These are phyloP conservation scores for Parazoanthus atlanticus DNA, from an alignment of 92 coral and sea anemone genomes.

Conservation along the genomic window DNA sequence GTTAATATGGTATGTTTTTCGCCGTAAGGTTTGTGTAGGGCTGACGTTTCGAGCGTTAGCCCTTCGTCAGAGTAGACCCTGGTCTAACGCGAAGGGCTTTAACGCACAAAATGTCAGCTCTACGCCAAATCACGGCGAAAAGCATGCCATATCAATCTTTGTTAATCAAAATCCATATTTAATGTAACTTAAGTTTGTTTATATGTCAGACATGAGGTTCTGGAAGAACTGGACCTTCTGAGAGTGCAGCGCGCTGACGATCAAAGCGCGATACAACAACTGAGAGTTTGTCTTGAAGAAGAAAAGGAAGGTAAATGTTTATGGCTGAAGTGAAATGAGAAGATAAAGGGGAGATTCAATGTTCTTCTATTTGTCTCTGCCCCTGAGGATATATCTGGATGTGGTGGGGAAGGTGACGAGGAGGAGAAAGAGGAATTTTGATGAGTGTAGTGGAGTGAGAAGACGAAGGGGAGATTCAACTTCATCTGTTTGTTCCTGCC, in stretches of 20 bases:
- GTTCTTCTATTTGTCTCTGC: no score
- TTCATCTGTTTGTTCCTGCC: background rate
- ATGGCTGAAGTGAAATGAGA: background rate
- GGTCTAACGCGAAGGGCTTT: no score
- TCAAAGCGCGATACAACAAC: slow-evolving; percentile 84
- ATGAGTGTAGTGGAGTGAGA: background rate
- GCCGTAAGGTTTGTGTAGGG: no score
- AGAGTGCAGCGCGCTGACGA: slow-evolving; percentile 80
- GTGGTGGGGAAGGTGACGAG: background rate
- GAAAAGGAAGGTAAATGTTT: slow-evolving; percentile 73
- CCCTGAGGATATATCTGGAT: no score
- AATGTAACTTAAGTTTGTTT: no score
- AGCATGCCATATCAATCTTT: no score
- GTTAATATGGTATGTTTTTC: no score
- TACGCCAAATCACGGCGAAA: no score
- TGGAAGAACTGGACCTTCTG: background rate
- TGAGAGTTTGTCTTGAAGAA: slow-evolving; percentile 85
- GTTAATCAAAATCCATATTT: no score
- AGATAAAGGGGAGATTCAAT: background rate
- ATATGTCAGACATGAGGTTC: background rate
- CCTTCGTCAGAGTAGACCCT: no score
- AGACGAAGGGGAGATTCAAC: background rate
- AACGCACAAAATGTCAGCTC: no score
- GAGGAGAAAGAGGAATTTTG: background rate
- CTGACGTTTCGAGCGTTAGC: no score